Evolutionary conservation across 2,888 invertebrate genomes (phyloP).

Genomic region (Ophion slaviceki): DNA sequence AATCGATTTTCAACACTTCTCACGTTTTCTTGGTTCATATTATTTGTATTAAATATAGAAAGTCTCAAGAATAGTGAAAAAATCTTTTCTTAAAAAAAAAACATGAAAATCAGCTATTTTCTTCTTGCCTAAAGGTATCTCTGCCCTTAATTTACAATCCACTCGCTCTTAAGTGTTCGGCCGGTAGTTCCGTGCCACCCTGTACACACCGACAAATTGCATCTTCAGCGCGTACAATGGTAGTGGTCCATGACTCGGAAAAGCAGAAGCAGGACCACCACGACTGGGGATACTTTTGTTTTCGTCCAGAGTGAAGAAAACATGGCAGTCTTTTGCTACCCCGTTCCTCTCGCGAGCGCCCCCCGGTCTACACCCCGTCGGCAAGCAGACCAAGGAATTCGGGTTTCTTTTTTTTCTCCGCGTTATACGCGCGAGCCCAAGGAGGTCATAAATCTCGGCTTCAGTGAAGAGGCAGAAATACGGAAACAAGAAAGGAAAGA

Average conservation of each 20-base stretch:
- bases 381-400: constrained; percentile 28
- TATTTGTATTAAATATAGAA: no score
- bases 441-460: constrained; percentile 56
- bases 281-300: constrained; percentile 60
- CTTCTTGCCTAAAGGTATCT: no score
- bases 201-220: no score
- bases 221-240: no score
- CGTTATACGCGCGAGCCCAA: constrained; percentile 22
- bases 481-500: constrained; percentile 32
- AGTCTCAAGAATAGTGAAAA: no score
- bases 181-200: no score
- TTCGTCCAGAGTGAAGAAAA: constrained; percentile 61
- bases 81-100: no score
- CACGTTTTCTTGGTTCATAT: no score
- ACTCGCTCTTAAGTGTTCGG: no score
- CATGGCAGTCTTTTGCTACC: constrained; percentile 51
- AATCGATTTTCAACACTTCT: no score
- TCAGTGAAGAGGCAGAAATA: constrained; percentile 35
- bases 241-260: background rate
- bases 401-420: constrained; percentile 15
- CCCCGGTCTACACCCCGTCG: constrained; percentile 20
- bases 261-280: constrained; percentile 23
- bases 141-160: no score
- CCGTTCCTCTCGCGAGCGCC: background rate
- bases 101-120: no score